Evolutionary conservation across 2,113 vertebrate species (phyloP), one percentile per base, ranked within the genome.

Genomic region (Hemibagrus wyckioides): DNA sequence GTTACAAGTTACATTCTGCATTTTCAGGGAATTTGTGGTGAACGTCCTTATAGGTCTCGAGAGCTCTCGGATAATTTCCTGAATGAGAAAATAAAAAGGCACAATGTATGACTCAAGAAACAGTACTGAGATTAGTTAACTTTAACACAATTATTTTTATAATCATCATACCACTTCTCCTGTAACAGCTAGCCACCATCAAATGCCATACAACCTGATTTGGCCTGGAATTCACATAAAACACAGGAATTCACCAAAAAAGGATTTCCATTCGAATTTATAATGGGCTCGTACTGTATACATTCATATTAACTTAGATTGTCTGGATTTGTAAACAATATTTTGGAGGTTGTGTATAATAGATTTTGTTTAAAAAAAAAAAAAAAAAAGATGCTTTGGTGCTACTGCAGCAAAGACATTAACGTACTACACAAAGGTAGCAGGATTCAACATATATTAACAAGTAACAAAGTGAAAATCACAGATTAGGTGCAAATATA

Each of bases 61-160:
- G 94, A 76, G 98, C 96, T 94, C 97, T 98, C 90, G 98, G 98
- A 92, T 99, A 99, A 94, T 99, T 99, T 93, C 98, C 98, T 99
- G 91, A 65, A 88, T 19, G 21, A 79, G 36, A 86, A 7, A 85
- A n/a, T n/a, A 13, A 13, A 65, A 79, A 82, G 54, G 19, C 28
- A 54, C 1, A 52, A 71, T 67, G 39, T 56, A 69, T 83, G 28
- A 80, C 33, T 56, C 13, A 25, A 28, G 19, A 0, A 80, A 83
- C 9, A 50, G 59, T 71, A 41, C 8, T n/a, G 56, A 67, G 15
- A 36, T 15, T 59, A 39, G 6, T 80, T 19, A 21, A 56, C n/a
- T 14, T 57, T 36, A 28, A 59, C 50, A 56, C 10, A 8, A 59
- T 59, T 15, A 63, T 57, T 30, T n/a, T 44, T 8, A 54, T 0